phyloP scores from a whole-genome alignment of 2,113 vertebrate species.

The Fulmarus glacialis region DNA sequence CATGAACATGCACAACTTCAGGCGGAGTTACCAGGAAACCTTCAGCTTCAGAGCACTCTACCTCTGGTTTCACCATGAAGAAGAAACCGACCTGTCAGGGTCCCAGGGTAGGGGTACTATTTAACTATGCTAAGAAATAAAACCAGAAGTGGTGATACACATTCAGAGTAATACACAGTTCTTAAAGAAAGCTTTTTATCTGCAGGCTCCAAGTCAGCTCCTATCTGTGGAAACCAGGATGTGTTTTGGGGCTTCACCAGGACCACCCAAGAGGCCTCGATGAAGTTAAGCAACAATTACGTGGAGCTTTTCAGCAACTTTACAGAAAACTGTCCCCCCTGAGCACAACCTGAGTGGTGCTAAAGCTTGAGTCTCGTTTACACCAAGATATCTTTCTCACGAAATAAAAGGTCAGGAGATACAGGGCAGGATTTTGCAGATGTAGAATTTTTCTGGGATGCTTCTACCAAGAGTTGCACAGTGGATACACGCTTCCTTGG shows the following conservation, averaged over 20 bases:
- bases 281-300: not conserved
- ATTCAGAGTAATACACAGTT: not conserved
- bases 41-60: not conserved
- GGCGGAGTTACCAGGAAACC: not conserved
- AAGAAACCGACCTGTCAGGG: not conserved
- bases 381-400: not conserved
- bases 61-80: not conserved
- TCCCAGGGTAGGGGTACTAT: not conserved
- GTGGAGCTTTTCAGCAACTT: not conserved
- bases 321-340: not conserved
- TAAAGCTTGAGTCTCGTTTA: not conserved
- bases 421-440: not conserved
- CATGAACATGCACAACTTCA: not conserved
- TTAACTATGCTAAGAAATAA: not conserved
- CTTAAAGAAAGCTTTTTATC: not conserved
- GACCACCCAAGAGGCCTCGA: not conserved
- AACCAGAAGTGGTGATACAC: fast-evolving
- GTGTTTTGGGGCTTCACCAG: not conserved
- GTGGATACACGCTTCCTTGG: not conserved
- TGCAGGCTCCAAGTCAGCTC: not conserved
- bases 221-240: not conserved
- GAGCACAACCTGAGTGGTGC: not conserved
- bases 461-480: not conserved
- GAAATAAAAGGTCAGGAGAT: not conserved
- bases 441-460: not conserved